Base-by-base conservation (phyloP, 2,113 vertebrate species). In the Saguinus imperator region DNA sequence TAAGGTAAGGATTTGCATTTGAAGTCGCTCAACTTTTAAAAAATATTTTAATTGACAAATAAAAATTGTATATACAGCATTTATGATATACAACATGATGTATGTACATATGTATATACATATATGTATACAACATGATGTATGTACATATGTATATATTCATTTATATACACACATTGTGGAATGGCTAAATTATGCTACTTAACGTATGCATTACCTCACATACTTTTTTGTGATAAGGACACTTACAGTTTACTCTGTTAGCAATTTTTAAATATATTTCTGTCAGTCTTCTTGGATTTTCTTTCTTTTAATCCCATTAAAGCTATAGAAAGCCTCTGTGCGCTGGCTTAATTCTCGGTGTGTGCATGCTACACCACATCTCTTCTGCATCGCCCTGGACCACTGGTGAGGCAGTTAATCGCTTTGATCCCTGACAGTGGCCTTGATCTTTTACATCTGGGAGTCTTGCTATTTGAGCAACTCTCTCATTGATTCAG, bases 381-480 rank as follows among this genome's bases (percentile, higher is more conserved):
- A 64, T 97, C 82, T 97, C 88, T 95, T 61, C 70, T 97, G 32
- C 25, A 83, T 98, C 12, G 68, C 77, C 85, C 37, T 95, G 90
- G 57, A 90, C 89, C 87, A 43, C 70, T 96, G 86, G 66, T 95
- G 95, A 95, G 89, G 43, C 20, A 52, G 61, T 89, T 97, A 97
- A 97, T 98, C 90, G 55, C 83, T 96, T 92, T 95, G 87, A 96
- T 98, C 83, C 64, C 57, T 95, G 87, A 35, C 50, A 96, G 40
- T 94, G 57, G 87, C 93, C 93, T 98, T 98, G 85, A 92, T 95
- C 95, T 98, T 98, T 97, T 93, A 96, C 92, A 75, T 40, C 17
- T 95, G n/a, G 66, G 89, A 97, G 27, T 95, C 58, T 83, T 94
- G 57, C 94, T 86, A 61, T 85, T 76, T 83, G 57, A 98, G 92